These are phyloP conservation scores for Ceratina australensis DNA, from an alignment of 1,140 invertebrate genomes.

Conservation along the genomic window DNA sequence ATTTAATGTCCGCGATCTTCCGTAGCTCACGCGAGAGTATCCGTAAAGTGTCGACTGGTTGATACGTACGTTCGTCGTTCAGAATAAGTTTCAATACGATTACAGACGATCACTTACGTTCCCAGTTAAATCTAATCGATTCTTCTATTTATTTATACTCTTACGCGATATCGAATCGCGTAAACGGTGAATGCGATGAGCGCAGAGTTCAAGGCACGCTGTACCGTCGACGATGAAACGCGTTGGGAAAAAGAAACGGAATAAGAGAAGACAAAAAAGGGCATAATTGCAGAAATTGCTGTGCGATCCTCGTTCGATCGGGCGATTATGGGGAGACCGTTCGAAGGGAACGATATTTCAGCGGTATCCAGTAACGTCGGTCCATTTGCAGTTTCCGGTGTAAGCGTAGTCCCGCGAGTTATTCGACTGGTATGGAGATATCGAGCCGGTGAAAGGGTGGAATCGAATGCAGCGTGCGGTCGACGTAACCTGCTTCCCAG, in stretches of 20 bases:
- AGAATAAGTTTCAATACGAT: too few relatives aligned
- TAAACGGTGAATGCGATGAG: too few relatives aligned
- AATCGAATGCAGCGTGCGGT: conserved; percentile 19
- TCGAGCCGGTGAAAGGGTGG: conserved; percentile 18
- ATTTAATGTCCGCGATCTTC: background rate
- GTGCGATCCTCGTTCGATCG: conserved; percentile 5
- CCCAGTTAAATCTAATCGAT: too few relatives aligned
- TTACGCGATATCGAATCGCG: too few relatives aligned
- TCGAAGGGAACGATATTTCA: conserved; percentile 27
- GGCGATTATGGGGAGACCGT: conserved; percentile 18
- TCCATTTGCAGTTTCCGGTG: conserved; percentile 30
- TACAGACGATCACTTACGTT: too few relatives aligned
- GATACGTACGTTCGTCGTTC: too few relatives aligned
- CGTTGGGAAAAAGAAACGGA: too few relatives aligned
- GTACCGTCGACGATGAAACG: too few relatives aligned
- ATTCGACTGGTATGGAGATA: conserved; percentile 32
- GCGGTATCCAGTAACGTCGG: conserved; percentile 40
- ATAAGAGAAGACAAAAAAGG: background rate
- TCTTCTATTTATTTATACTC: too few relatives aligned
- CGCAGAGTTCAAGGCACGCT: too few relatives aligned
- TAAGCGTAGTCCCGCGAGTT: conserved; percentile 41
- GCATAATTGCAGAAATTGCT: conserved; percentile 13
- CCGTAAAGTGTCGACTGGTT: too few relatives aligned
- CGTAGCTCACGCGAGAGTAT: too few relatives aligned
- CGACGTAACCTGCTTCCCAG: conserved; percentile 18